These are phyloP conservation scores for Lasioglossum leucozonium DNA, from an alignment of 2,888 invertebrate species.

Conservation along the genomic window DNA sequence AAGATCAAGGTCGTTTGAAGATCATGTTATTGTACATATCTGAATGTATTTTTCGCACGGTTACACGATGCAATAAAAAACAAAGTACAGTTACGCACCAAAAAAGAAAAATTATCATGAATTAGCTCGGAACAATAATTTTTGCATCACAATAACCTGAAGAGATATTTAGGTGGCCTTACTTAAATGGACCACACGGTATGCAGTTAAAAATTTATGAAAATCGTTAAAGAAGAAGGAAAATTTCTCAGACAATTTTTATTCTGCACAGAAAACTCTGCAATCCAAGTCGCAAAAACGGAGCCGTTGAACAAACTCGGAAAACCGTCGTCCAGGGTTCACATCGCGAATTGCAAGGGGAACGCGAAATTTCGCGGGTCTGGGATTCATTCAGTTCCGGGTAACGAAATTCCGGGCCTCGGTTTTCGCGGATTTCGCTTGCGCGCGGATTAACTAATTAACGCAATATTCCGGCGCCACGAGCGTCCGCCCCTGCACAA, in stretches of 20 bases:
- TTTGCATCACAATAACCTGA: too few species aligned
- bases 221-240: too few species aligned
- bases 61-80: too few species aligned
- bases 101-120: too few species aligned
- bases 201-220: too few species aligned
- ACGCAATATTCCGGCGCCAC: slow-evolving; percentile 18
- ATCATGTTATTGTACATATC: too few species aligned
- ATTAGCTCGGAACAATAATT: too few species aligned
- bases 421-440: background rate
- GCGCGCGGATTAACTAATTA: slow-evolving; percentile 33
- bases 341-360: background rate
- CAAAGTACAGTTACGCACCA: too few species aligned
- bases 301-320: background rate
- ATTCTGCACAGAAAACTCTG: background rate
- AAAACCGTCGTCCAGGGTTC: background rate
- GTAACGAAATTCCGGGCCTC: background rate
- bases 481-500: slow-evolving; percentile 1
- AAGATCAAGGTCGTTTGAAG: too few species aligned
- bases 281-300: background rate
- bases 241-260: background rate
- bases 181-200: too few species aligned
- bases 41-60: too few species aligned
- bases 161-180: too few species aligned
- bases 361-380: background rate
- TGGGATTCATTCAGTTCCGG: background rate